A percentile compares a stretch with the other conserved stretches of the same genome.
phyloP scores from a whole-genome alignment of 2,888 invertebrate species.

The Bellardia bayeri region DNA sequence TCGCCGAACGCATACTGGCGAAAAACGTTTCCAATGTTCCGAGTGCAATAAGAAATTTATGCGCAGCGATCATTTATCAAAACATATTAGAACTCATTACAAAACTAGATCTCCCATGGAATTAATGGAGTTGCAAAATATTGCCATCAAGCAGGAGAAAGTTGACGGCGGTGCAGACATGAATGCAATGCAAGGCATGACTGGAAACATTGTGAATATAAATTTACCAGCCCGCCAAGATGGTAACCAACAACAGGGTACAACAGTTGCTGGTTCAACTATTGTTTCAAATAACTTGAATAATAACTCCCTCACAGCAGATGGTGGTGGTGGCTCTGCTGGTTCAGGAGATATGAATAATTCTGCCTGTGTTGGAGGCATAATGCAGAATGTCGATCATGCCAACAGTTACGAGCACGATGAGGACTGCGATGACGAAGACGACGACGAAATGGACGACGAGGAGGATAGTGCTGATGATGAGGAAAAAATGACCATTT shows the following conservation, averaged over 20 bases:
- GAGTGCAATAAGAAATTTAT: conserved; percentile 96
- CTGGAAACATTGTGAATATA: conserved; percentile 81
- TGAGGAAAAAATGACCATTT: conserved; percentile 83
- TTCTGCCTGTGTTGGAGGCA: conserved; percentile 59
- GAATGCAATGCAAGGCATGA: conserved; percentile 47
- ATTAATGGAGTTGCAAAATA: conserved; percentile 78
- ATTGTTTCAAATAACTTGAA: conserved; percentile 52
- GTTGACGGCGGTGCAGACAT: conserved; percentile 47
- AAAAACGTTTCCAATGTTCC: conserved; percentile 95
- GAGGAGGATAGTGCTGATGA: conserved; percentile 81
- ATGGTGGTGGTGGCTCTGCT: conserved; percentile 68
- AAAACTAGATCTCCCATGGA: conserved; percentile 85
- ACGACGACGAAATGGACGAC: conserved; percentile 78
- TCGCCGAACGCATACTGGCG: conserved; percentile 95
- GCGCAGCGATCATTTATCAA: conserved; percentile 95
- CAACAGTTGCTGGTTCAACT: conserved; percentile 81
- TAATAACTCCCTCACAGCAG: conserved; percentile 52
- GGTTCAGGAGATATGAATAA: conserved; percentile 58
- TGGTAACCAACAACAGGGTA: conserved; percentile 52
- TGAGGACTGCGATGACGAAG: conserved; percentile 78
- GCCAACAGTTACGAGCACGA: conserved; percentile 77
- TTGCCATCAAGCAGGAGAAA: conserved; percentile 73
- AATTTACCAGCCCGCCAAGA: conserved; percentile 77
- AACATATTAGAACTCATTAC: conserved; percentile 94
- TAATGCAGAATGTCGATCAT: conserved; percentile 68